Evolutionary conservation across 2,113 vertebrate species (phyloP).

Genomic region (Xenopus borealis): DNA sequence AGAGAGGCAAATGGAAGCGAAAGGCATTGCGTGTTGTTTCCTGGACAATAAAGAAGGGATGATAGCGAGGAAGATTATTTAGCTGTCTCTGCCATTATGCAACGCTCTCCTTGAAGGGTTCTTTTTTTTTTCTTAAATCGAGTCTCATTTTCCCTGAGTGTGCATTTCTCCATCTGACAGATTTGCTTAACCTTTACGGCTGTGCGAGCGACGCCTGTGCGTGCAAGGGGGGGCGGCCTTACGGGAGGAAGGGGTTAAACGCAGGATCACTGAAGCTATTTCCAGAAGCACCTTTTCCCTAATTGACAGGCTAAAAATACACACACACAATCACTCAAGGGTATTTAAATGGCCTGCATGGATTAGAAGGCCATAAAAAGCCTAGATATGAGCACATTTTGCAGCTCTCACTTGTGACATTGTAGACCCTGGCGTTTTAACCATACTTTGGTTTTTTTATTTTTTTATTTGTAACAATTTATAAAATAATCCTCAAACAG

Average conservation of each 20-base stretch:
- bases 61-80: constrained; percentile 8
- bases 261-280: neutral
- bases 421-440: no score
- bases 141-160: constrained; percentile 14
- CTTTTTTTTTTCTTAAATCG: constrained; percentile 13
- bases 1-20: no score
- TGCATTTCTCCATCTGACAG: neutral
- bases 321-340: constrained; percentile 4
- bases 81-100: constrained; percentile 13
- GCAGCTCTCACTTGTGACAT: neutral
- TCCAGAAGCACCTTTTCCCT: constrained; percentile 21
- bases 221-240: no score
- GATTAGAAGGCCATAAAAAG: neutral
- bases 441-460: no score
- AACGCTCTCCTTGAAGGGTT: constrained; percentile 24
- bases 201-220: neutral
- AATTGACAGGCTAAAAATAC: constrained; percentile 7
- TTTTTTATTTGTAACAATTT: no score
- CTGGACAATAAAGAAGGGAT: constrained; percentile 9
- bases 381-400: neutral
- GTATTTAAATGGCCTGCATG: neutral
- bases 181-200: constrained; percentile 19
- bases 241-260: constrained; percentile 19
- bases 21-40: neutral
- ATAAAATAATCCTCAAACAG: no score